Conservation (phyloP, 1,140 invertebrate genomes). For the Bombus pyrosoma region DNA sequence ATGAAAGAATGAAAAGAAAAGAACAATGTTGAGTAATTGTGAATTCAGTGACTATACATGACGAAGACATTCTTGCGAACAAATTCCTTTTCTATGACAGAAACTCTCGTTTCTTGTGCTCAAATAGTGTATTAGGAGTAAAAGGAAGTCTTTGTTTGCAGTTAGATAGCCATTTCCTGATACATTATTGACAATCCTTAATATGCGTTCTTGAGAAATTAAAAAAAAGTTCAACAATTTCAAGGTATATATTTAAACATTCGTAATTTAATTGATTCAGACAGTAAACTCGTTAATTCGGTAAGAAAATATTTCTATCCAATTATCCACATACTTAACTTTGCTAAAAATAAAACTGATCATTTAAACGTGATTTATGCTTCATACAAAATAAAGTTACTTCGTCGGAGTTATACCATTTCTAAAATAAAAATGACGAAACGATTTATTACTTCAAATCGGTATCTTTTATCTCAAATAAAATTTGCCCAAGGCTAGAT, state of each 20-base stretch:
- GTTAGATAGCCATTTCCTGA: not conserved
- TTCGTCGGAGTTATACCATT: not conserved
- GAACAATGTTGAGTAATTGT: not conserved
- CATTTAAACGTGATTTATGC: no score
- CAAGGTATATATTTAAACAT: not conserved
- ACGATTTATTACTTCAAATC: not conserved
- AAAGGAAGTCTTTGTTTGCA: not conserved
- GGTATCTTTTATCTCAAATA: not conserved
- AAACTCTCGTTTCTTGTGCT: not conserved
- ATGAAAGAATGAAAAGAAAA: not conserved
- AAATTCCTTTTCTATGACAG: slow-evolving; percentile 1
- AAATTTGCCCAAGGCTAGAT: not conserved
- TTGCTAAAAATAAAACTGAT: no score
- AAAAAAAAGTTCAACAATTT: not conserved
- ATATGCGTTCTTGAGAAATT: not conserved
- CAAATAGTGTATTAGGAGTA: not conserved
- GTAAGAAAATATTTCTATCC: no score
- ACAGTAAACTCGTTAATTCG: no score
- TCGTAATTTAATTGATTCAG: not conserved
- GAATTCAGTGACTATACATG: not conserved
- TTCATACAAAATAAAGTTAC: not conserved
- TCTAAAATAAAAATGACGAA: not conserved
- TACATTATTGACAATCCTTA: not conserved
- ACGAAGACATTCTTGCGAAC: not conserved
- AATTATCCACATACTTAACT: no score